phyloP scores from a whole-genome alignment of 2,113 vertebrate species.

The Tragelaphus buxtoni region DNA sequence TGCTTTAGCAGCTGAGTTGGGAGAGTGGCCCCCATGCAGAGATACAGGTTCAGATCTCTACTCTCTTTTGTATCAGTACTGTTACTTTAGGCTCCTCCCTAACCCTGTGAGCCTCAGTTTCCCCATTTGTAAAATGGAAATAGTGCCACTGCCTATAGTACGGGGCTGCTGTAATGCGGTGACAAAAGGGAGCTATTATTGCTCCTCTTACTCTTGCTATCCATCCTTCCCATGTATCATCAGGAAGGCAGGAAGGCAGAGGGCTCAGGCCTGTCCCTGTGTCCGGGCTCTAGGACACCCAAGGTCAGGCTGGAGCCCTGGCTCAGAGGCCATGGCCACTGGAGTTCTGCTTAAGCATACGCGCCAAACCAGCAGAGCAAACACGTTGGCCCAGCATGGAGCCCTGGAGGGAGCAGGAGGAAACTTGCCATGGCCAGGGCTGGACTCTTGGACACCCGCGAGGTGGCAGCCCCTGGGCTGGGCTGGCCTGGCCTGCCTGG shows the following conservation, averaged over 20 bases:
- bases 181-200: background rate
- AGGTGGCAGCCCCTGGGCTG: background rate
- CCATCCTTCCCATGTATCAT: background rate
- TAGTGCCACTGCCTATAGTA: accelerated
- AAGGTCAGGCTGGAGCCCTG: background rate
- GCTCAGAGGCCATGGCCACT: background rate
- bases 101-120: background rate
- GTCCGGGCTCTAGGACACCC: background rate
- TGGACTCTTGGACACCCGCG: background rate
- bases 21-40: background rate
- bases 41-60: background rate
- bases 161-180: background rate
- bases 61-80: background rate
- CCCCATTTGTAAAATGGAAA: background rate
- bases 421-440: background rate
- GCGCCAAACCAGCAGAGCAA: background rate
- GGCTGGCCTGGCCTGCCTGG: background rate
- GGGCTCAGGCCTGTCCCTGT: background rate
- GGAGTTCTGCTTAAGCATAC: background rate
- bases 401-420: background rate
- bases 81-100: background rate
- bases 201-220: accelerated
- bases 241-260: background rate
- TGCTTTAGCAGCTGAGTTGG: background rate
- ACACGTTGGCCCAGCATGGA: background rate